Evolutionary conservation across 2,888 invertebrate genomes (phyloP).

Genomic region (Boloria euphrosyne): DNA sequence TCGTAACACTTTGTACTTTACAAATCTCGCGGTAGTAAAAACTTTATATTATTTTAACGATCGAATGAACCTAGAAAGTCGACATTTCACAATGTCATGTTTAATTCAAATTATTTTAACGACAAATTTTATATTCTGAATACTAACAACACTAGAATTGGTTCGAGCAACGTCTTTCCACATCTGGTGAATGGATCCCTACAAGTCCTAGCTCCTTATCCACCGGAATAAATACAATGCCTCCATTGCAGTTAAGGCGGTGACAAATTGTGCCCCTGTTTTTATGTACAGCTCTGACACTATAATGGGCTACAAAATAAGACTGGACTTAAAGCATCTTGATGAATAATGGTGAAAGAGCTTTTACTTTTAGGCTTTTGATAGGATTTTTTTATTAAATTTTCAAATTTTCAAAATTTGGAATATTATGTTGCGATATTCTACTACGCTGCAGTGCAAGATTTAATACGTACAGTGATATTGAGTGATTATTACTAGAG

Average conservation of each 20-base stretch:
- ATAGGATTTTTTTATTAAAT: not conserved
- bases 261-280: slow-evolving; percentile 36
- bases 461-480: too few relatives aligned
- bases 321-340: slow-evolving; percentile 2
- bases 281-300: slow-evolving; percentile 18
- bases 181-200: not conserved
- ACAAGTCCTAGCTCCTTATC: slow-evolving; percentile 14
- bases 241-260: slow-evolving; percentile 28
- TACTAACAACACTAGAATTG: slow-evolving; percentile 1
- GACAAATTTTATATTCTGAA: not conserved
- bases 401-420: too few relatives aligned
- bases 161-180: not conserved
- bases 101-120: not conserved
- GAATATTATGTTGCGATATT: too few relatives aligned
- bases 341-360: not conserved
- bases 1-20: too few relatives aligned
- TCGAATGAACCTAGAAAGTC: too few relatives aligned
- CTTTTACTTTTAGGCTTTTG: not conserved
- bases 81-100: too few relatives aligned
- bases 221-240: slow-evolving; percentile 14
- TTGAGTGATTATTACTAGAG: too few relatives aligned
- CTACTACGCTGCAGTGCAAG: too few relatives aligned
- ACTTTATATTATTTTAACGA: too few relatives aligned
- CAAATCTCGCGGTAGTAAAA: too few relatives aligned
- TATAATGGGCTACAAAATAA: slow-evolving; percentile 18